Percentiles rank a stretch among this genome's conserved stretches.
phyloP scores from a whole-genome alignment of 2,888 invertebrate species.

The Dasysyrphus tricinctus region DNA sequence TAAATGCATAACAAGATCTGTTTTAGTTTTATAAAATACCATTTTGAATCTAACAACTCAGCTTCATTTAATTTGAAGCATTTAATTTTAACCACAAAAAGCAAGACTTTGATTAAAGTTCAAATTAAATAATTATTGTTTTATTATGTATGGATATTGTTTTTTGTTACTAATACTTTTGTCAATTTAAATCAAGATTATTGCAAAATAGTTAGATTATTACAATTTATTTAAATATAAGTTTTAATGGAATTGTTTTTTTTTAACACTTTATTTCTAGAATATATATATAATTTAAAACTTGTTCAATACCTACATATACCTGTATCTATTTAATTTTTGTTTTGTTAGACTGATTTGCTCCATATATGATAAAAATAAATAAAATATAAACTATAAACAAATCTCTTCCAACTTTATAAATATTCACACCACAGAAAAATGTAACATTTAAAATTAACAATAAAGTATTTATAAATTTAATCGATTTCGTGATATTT shows the following conservation, averaged over 20 bases:
- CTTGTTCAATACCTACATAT: not conserved
- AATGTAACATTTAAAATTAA: constrained; percentile 12
- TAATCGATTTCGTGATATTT: not conserved
- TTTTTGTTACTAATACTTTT: constrained; percentile 5
- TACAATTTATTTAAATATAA: not conserved
- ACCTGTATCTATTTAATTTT: not conserved
- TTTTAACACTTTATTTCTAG: not conserved
- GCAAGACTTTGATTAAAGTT: constrained; percentile 5
- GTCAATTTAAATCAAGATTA: not conserved
- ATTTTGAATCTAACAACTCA: not conserved
- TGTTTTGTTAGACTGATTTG: constrained; percentile 1
- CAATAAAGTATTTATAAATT: constrained; percentile 13
- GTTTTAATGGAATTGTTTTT: constrained; percentile 1
- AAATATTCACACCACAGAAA: constrained; percentile 5
- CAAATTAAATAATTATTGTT: constrained; percentile 7
- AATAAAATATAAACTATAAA: constrained; percentile 1
- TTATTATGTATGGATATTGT: not conserved
- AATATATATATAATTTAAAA: not conserved
- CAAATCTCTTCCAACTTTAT: constrained; percentile 6
- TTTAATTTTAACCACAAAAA: not conserved
- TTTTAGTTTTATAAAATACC: not conserved
- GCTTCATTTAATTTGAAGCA: constrained; percentile 3
- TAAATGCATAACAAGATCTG: not conserved
- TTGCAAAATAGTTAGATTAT: constrained; percentile 1
- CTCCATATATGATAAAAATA: constrained; percentile 1